Conservation (phyloP, 1,140 invertebrate species). For the Lysiphlebus fabarum region DNA sequence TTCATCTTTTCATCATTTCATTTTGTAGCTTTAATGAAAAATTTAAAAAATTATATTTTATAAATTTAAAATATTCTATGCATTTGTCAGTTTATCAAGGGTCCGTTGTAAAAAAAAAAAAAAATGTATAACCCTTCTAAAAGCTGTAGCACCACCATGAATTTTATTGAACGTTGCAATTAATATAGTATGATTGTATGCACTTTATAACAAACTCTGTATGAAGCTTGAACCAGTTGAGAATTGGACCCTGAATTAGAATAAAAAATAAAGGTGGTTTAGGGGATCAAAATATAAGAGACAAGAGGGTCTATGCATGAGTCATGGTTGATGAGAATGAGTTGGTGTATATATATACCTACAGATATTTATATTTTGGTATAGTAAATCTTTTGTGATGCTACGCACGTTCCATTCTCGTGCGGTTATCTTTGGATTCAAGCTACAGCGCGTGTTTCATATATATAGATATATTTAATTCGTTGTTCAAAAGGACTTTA, state of each 20-base stretch:
- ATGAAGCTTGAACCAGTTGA: not conserved
- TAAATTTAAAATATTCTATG: too few species aligned
- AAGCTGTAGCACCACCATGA: too few species aligned
- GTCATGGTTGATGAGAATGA: conserved; percentile 21
- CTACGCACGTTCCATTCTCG: conserved; percentile 26
- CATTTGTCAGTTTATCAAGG: too few species aligned
- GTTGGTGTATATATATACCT: conserved; percentile 10
- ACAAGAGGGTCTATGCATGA: conserved; percentile 17
- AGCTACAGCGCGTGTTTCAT: conserved; percentile 6
- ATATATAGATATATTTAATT: too few species aligned
- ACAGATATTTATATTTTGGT: not conserved
- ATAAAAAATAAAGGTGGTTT: not conserved
- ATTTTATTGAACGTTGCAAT: too few species aligned
- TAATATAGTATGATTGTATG: too few species aligned
- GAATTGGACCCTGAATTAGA: conserved; percentile 24
- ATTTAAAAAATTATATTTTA: too few species aligned
- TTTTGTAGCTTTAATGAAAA: too few species aligned
- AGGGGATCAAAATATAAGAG: not conserved
- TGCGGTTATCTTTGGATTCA: conserved; percentile 16
- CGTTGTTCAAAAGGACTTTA: conserved; percentile 17
- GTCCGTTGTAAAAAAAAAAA: too few species aligned
- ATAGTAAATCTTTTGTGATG: conserved; percentile 19
- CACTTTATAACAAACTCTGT: too few species aligned
- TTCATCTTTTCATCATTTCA: not conserved
- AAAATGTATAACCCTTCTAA: too few species aligned